Percentiles rank a stretch among this genome's conserved stretches.
Conservation (phyloP, 2,888 invertebrate species). For the Dasysyrphus tricinctus region DNA sequence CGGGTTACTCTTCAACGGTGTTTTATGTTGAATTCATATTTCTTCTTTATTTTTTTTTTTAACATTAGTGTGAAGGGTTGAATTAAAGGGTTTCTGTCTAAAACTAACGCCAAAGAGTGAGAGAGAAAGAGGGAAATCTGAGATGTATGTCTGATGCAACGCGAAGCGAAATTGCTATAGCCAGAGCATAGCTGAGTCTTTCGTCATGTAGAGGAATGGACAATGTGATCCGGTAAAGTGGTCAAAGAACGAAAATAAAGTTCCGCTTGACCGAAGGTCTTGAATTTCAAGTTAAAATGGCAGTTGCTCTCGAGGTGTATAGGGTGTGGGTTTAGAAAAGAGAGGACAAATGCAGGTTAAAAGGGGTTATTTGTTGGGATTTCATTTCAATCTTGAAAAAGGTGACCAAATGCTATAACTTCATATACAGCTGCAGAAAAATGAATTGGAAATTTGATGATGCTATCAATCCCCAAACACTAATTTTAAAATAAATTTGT, state of each 20-base stretch:
- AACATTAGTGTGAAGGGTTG: slow-evolving; percentile 13
- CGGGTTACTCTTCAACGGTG: slow-evolving; percentile 74
- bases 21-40: slow-evolving; percentile 51
- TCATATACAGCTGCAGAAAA: not conserved
- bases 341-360: not conserved
- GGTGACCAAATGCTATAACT: not conserved
- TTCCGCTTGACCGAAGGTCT: slow-evolving; percentile 60
- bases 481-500: too few species aligned
- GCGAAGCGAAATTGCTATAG: slow-evolving; percentile 44
- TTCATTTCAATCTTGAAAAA: not conserved
- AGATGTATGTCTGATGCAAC: slow-evolving; percentile 49
- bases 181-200: not conserved
- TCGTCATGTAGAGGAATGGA: slow-evolving; percentile 3
- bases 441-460: not conserved
- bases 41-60: not conserved
- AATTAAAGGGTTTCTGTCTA: slow-evolving; percentile 26
- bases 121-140: not conserved
- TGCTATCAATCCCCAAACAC: too few species aligned
- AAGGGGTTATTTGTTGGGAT: not conserved
- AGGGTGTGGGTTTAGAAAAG: not conserved
- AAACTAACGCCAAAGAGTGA: not conserved
- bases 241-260: slow-evolving; percentile 19
- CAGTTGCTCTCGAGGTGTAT: slow-evolving; percentile 23
- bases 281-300: slow-evolving; percentile 56
- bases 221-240: slow-evolving; percentile 53